phyloP scores from a whole-genome alignment of 1,140 invertebrate genomes.

The Phymastichus coffea region DNA sequence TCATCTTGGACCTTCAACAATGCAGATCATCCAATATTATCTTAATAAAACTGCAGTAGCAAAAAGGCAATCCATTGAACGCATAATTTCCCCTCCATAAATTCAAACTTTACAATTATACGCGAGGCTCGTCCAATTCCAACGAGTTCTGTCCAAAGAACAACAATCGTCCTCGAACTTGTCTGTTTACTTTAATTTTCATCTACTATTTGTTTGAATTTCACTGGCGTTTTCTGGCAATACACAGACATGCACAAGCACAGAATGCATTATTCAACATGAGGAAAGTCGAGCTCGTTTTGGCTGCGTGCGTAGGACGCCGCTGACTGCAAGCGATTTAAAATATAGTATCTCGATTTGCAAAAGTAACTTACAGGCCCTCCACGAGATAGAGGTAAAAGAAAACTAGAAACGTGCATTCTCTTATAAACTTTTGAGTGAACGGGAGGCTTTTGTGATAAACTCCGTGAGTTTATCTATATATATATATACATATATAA shows the following conservation, averaged over 20 bases:
- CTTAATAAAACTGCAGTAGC: no score
- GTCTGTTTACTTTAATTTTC: not conserved
- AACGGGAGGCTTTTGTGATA: no score
- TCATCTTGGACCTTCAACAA: no score
- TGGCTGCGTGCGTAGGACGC: not conserved
- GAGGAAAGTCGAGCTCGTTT: not conserved
- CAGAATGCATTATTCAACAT: not conserved
- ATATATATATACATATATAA: not conserved
- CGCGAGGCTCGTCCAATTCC: no score
- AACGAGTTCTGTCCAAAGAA: no score
- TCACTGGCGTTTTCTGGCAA: no score
- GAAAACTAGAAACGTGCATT: not conserved
- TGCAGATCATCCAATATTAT: no score
- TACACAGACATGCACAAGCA: no score
- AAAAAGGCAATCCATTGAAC: no score
- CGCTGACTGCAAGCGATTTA: not conserved
- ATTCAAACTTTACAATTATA: no score
- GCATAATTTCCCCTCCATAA: no score
- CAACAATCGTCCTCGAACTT: no score
- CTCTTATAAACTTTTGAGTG: not conserved
- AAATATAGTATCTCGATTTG: conserved; percentile 8
- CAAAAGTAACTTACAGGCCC: not conserved
- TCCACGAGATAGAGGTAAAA: not conserved
- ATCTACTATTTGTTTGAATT: not conserved
- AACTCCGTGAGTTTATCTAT: not conserved